A percentile compares a stretch with the other conserved stretches of the same genome.
Conservation (phyloP, 1,140 invertebrate species). For the Drosophila prosaltans region DNA sequence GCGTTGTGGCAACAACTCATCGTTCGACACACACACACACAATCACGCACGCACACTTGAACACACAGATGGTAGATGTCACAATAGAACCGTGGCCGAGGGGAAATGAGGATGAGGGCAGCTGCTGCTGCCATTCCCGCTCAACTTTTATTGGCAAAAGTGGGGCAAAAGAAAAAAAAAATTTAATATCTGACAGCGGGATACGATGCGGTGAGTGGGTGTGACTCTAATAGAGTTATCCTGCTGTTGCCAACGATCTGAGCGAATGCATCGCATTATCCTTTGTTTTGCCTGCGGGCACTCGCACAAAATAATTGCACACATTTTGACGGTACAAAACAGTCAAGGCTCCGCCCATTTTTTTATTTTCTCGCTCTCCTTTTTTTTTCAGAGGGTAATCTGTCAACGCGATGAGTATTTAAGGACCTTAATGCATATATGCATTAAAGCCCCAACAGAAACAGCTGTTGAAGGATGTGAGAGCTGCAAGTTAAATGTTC, state of each 20-base stretch:
- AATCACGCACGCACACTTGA: slow-evolving; percentile 30
- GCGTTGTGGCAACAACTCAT: slow-evolving; percentile 71
- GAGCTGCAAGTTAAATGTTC: slow-evolving; percentile 7
- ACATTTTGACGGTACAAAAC: slow-evolving; percentile 12
- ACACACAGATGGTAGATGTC: slow-evolving; percentile 49
- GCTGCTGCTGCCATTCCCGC: slow-evolving; percentile 19
- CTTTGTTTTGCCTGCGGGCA: slow-evolving; percentile 39
- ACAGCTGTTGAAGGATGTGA: slow-evolving; percentile 17
- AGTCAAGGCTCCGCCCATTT: neutral
- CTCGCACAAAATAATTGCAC: slow-evolving; percentile 60
- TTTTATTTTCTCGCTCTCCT: neutral
- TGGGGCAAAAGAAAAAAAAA: slow-evolving; percentile 33
- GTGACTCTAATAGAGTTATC: slow-evolving; percentile 65
- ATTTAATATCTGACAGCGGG: slow-evolving; percentile 64
- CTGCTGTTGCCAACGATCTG: slow-evolving; percentile 58
- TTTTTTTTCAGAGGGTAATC: slow-evolving; percentile 35
- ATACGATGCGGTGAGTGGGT: slow-evolving; percentile 31
- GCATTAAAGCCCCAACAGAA: slow-evolving; percentile 34
- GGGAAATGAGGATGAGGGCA: slow-evolving; percentile 1
- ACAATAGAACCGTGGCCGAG: slow-evolving; percentile 19
- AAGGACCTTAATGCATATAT: slow-evolving; percentile 54
- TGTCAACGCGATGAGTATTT: slow-evolving; percentile 46
- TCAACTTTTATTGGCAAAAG: slow-evolving; percentile 58
- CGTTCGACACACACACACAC: slow-evolving; percentile 45
- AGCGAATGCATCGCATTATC: slow-evolving; percentile 71